Evolutionary conservation across 2,113 vertebrate species (phyloP).

Genomic region (Actenoides lindsayi): DNA sequence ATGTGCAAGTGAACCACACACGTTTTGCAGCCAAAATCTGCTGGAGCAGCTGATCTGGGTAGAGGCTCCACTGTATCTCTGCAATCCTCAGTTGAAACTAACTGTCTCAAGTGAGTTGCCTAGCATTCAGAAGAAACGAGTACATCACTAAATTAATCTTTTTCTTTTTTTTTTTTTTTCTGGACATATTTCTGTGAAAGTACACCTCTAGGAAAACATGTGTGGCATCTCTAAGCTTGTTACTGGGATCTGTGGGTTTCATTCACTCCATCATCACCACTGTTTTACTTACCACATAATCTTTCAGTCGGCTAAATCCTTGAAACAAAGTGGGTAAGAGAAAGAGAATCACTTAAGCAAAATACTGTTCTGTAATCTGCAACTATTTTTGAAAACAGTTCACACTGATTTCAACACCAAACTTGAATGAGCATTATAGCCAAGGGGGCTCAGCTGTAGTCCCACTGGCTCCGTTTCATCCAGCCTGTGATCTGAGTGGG

Average conservation of each 20-base stretch:
- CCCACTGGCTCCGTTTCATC: background rate
- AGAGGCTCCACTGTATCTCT: background rate
- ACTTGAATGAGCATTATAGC: background rate
- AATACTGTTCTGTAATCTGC: background rate
- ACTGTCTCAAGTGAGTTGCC: background rate
- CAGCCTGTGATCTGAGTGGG: background rate
- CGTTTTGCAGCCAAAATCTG: background rate
- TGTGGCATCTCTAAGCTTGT: background rate
- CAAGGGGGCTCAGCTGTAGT: background rate
- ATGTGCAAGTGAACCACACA: background rate
- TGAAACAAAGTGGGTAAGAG: background rate
- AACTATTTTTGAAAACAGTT: background rate
- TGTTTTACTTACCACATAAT: background rate
- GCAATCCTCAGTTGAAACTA: background rate
- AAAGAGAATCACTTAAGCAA: background rate
- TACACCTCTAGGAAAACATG: too few relatives aligned
- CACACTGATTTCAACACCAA: background rate
- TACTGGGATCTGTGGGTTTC: background rate
- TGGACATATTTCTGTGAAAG: background rate
- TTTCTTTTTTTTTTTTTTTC: background rate
- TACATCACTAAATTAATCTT: background rate
- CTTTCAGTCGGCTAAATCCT: background rate
- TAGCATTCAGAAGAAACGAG: background rate
- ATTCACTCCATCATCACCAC: background rate
- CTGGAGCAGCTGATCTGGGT: background rate